These are phyloP conservation scores for Plotosus lineatus DNA, from an alignment of 2,113 vertebrate species.

Conservation along the genomic window DNA sequence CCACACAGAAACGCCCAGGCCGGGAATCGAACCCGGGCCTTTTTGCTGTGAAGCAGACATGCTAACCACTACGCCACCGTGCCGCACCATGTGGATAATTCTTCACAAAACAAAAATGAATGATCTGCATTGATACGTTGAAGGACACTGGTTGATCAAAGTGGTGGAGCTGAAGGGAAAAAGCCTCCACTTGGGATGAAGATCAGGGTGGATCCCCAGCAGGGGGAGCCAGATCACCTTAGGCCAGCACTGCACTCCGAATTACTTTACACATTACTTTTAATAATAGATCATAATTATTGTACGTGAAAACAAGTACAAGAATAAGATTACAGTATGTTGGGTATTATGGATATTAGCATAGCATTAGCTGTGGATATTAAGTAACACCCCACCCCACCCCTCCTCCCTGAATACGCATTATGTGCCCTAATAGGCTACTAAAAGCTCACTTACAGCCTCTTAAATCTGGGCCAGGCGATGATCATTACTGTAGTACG, in stretches of 20 bases:
- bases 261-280: no score
- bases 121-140: no score
- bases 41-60: no score
- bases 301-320: not conserved
- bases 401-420: not conserved
- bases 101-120: no score
- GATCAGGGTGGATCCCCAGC: not conserved
- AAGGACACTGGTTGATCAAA: not conserved
- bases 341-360: not conserved
- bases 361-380: not conserved
- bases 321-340: not conserved
- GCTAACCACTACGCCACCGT: no score
- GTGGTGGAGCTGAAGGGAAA: not conserved
- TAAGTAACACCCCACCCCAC: not conserved
- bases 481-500: constrained; percentile 22
- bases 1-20: no score
- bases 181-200: not conserved
- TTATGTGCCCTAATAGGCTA: constrained; percentile 27
- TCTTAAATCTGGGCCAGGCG: constrained; percentile 8
- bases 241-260: not conserved
- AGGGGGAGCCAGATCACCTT: constrained; percentile 12
- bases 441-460: constrained; percentile 18
- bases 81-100: no score
- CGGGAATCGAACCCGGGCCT: no score
- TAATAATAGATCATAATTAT: no score